Percentiles rank a stretch among this genome's conserved stretches.
Conservation (phyloP, 1,140 invertebrate species). For the Delia radicum region DNA sequence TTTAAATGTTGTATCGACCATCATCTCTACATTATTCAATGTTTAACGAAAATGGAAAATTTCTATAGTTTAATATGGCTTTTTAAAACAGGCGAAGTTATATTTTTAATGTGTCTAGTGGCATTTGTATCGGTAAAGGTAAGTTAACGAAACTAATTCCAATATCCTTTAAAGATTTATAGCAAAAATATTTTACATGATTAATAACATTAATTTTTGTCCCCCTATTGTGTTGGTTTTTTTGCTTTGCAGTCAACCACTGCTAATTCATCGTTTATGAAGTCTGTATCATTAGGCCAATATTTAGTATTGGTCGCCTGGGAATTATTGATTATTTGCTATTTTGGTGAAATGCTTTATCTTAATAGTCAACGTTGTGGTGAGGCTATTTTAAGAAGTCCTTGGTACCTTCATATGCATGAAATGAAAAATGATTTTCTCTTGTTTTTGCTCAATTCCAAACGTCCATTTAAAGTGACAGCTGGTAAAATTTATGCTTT, state of each 20-base stretch:
- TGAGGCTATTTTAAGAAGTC: constrained; percentile 43
- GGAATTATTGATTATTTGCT: constrained; percentile 49
- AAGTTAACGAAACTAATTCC: neutral
- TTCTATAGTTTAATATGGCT: constrained; percentile 51
- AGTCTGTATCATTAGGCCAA: constrained; percentile 43
- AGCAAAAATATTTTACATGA: neutral
- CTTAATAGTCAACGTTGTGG: constrained; percentile 48
- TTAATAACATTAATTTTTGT: neutral
- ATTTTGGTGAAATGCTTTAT: constrained; percentile 45
- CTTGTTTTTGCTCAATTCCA: constrained; percentile 41
- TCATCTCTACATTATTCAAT: constrained; percentile 38
- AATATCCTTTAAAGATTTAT: neutral
- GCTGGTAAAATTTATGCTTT: constrained; percentile 46
- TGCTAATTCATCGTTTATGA: constrained; percentile 42
- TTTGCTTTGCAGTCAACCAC: constrained; percentile 29
- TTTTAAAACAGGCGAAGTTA: constrained; percentile 45
- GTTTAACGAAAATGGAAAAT: constrained; percentile 38
- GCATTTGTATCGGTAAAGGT: constrained; percentile 47
- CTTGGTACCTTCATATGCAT: constrained; percentile 44
- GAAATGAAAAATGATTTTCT: constrained; percentile 42
- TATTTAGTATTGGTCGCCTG: constrained; percentile 41
- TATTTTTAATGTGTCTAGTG: constrained; percentile 45
- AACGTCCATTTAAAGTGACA: constrained; percentile 39
- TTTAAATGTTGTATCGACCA: constrained; percentile 37
- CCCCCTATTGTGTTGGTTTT: neutral